These are phyloP conservation scores for Oscheius sp. DNA, from an alignment of 2,888 invertebrate genomes.

Conservation along the genomic window DNA sequence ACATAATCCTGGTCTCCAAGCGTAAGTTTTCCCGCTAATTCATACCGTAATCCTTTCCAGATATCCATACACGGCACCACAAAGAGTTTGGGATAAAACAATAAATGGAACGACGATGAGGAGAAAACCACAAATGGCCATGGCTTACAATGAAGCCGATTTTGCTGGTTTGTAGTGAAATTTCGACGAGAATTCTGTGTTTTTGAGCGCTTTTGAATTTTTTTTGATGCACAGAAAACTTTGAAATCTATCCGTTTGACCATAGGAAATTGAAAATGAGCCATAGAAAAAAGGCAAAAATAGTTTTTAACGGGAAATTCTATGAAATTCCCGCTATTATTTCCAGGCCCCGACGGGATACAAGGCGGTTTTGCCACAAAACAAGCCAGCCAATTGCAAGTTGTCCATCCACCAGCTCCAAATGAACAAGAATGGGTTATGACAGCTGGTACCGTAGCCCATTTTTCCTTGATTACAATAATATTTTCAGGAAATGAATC, in stretches of 20 bases:
- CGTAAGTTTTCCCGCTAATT: conserved; percentile 19
- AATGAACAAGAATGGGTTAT: conserved; percentile 72
- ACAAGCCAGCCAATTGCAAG: conserved; percentile 21
- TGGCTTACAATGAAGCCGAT: conserved; percentile 5
- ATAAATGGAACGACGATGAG: conserved; percentile 15
- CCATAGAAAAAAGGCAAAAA: too few relatives aligned
- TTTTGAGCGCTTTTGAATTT: not conserved
- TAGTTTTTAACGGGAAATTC: too few relatives aligned
- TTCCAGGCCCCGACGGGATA: conserved; percentile 24
- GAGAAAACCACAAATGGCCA: conserved; percentile 9
- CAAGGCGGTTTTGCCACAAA: conserved; percentile 33
- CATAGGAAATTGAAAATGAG: too few relatives aligned
- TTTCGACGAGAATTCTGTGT: not conserved
- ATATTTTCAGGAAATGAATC: conserved; percentile 56
- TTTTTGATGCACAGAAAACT: too few relatives aligned
- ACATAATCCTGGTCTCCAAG: not conserved
- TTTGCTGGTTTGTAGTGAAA: conserved; percentile 5
- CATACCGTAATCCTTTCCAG: conserved; percentile 18
- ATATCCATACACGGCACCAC: conserved; percentile 56
- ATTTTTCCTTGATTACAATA: not conserved
- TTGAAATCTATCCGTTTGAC: too few relatives aligned
- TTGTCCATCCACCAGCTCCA: conserved; percentile 66
- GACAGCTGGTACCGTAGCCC: conserved; percentile 56
- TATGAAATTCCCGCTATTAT: too few relatives aligned
- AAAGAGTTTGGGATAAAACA: conserved; percentile 49